A percentile compares a stretch with the other conserved stretches of the same genome.
Evolutionary conservation across 2,888 invertebrate genomes (phyloP).

Genomic region (Halictus quadricinctus): DNA sequence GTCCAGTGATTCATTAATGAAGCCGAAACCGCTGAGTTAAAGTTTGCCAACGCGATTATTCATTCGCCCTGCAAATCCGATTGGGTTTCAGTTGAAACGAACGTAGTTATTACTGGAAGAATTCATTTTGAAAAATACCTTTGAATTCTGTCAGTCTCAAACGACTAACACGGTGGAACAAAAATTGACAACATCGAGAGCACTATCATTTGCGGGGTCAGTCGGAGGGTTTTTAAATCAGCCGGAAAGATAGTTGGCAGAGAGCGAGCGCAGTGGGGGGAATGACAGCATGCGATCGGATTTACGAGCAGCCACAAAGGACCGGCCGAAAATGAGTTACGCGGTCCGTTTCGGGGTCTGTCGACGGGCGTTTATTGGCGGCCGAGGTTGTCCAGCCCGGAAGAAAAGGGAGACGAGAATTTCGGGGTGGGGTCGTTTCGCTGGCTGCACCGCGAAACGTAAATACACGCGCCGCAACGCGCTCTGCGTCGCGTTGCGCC

Average conservation of each 20-base stretch:
- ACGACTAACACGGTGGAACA: not conserved
- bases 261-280: not conserved
- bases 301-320: not conserved
- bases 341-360: constrained; percentile 28
- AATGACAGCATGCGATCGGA: not conserved
- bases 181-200: not conserved
- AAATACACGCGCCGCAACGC: constrained; percentile 40
- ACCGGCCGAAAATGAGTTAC: constrained; percentile 30
- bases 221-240: not conserved
- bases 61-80: not conserved
- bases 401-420: constrained; percentile 20
- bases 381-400: constrained; percentile 11
- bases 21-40: not conserved
- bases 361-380: constrained; percentile 38
- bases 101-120: not conserved
- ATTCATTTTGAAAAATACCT: too few species aligned
- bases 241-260: not conserved
- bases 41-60: not conserved
- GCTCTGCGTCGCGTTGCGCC: not conserved
- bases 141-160: too few species aligned
- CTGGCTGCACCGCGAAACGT: constrained; percentile 23
- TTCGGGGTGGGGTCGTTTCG: constrained; percentile 6
- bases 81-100: not conserved
- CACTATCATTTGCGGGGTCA: not conserved
- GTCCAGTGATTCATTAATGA: not conserved